Evolutionary conservation across 2,888 invertebrate species (phyloP), one percentile per base, ranked within the genome.

Genomic region (Nipponacmea schrenckii): DNA sequence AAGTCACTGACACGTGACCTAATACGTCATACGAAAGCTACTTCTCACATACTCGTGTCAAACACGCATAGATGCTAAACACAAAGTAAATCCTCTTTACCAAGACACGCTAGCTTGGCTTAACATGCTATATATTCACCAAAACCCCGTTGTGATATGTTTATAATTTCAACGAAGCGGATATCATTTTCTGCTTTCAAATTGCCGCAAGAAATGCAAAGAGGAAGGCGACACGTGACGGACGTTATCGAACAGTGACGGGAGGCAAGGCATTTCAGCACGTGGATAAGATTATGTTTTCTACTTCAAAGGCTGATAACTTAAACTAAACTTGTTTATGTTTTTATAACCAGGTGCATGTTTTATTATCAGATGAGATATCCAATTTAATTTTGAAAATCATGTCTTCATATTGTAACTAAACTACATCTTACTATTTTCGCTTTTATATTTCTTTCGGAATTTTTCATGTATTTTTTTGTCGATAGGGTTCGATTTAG

Each of bases 211-310:
- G 24, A 56, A 56, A 56, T 56, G 10, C 56, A 24, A 5, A 24
- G 56, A 56, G 56, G 24, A 56, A 56, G 50, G 20, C 56, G 56
- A 56, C 56, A 56, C 56, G 56, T 56, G 56, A 20, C 56, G 56
- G 14, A 24, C 24, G 20, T 56, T 56, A 56, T 12, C 24, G 56
- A 24, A 20, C 56, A 56, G 12, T 56, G 56, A 10, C 56, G 56
- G 56, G 56, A 24, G 56, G 20, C 56, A 24, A 10, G 8, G 20
- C 3, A 24, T 56, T 56, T 20, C 20, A 56, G 56, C 24, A 56
- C 56, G 56, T 56, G 56, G 14, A 56, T 56, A 56, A 24, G 56
- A 56, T 56, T 56, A 56, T 56, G 56, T 56, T 56, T 24, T 24
- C 56, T 56, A 56, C 56, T 24, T 56, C 56, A 24, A 17, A 56